phyloP scores from a whole-genome alignment of 2,888 invertebrate species.

The Muschampia plurimacula region DNA sequence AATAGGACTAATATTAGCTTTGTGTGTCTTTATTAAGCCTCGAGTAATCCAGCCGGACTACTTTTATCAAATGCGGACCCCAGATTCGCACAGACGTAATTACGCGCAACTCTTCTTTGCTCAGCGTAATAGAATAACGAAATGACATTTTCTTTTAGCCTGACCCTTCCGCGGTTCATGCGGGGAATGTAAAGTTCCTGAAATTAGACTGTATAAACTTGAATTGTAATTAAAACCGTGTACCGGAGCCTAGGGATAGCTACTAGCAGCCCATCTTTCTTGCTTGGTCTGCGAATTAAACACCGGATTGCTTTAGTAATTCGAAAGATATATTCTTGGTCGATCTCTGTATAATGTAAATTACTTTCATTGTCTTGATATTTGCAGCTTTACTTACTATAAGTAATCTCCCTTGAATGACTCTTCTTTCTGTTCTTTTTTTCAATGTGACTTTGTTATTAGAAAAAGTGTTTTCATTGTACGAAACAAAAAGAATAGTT shows the following conservation, averaged over 20 bases:
- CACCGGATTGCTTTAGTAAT: constrained; percentile 84
- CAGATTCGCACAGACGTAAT: constrained; percentile 70
- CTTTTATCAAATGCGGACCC: constrained; percentile 28
- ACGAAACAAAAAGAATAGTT: not conserved
- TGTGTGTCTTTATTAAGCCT: constrained; percentile 23
- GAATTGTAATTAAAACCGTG: constrained; percentile 82
- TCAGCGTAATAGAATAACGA: constrained; percentile 83
- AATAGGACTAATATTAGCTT: constrained; percentile 18
- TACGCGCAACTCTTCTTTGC: constrained; percentile 74
- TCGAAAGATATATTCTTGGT: constrained; percentile 81
- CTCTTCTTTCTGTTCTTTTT: constrained; percentile 12
- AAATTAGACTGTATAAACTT: constrained; percentile 85
- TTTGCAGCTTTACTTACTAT: constrained; percentile 51
- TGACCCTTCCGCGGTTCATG: constrained; percentile 85
- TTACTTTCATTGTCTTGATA: constrained; percentile 82
- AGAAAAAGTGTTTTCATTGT: not conserved
- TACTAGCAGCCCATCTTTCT: constrained; percentile 80
- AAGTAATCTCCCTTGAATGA: constrained; percentile 20
- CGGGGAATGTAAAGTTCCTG: constrained; percentile 82
- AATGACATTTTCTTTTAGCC: constrained; percentile 83
- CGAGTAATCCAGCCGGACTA: constrained; percentile 26
- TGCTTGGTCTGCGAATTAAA: constrained; percentile 83
- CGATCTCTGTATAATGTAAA: constrained; percentile 80
- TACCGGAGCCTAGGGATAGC: constrained; percentile 57
- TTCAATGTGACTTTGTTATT: constrained; percentile 1